A percentile compares a stretch with the other conserved stretches of the same genome.
Conservation (phyloP, 2,113 vertebrate species). For the Syrmaticus mikado region DNA sequence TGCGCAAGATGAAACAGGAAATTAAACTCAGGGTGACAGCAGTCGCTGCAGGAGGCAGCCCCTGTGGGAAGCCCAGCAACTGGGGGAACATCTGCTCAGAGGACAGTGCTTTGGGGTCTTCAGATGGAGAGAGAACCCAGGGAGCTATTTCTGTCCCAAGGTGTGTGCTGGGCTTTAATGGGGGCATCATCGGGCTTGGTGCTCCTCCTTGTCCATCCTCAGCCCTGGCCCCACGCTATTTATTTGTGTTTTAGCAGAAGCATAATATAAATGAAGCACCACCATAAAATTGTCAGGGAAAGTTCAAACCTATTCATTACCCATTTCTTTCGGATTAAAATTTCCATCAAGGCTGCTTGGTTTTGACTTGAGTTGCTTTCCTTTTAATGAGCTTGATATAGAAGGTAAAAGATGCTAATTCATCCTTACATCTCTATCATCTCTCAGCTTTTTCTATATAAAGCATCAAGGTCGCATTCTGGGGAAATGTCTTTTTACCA, state of each 20-base stretch:
- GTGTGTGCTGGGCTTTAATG: rapidly evolving
- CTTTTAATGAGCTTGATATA: constrained; percentile 81
- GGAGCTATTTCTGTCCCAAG: not conserved
- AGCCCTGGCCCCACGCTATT: constrained; percentile 3
- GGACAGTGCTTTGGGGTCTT: not conserved
- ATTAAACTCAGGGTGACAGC: not conserved
- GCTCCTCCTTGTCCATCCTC: not conserved
- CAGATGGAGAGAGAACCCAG: not conserved
- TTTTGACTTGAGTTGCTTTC: constrained; percentile 78
- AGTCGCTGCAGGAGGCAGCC: not conserved
- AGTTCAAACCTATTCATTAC: constrained; percentile 86
- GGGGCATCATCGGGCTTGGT: rapidly evolving
- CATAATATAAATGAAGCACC: constrained; percentile 76
- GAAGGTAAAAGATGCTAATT: constrained; percentile 84
- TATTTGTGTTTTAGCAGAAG: constrained; percentile 71
- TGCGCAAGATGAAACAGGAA: not conserved
- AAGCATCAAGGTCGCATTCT: constrained; percentile 87
- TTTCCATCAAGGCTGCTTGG: constrained; percentile 79
- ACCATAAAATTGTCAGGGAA: constrained; percentile 78
- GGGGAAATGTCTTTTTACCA: constrained; percentile 88
- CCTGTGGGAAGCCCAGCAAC: no score
- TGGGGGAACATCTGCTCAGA: rapidly evolving
- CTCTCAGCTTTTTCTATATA: constrained; percentile 82
- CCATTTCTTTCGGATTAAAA: constrained; percentile 81
- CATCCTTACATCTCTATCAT: constrained; percentile 81